phyloP scores from a whole-genome alignment of 1,140 invertebrate species.

The Musca domestica region DNA sequence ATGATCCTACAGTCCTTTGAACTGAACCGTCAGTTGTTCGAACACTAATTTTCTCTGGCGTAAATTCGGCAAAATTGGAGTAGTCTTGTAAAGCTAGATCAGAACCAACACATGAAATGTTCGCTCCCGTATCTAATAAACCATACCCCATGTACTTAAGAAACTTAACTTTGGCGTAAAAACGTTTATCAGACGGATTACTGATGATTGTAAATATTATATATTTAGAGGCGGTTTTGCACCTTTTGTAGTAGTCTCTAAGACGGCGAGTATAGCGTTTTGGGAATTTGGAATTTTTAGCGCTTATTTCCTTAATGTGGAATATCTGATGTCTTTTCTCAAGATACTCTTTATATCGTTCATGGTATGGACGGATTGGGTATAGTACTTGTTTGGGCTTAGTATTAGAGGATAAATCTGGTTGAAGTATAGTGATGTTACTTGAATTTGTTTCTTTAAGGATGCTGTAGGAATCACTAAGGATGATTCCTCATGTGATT shows the following conservation, averaged over 20 bases:
- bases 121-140: neutral
- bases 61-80: neutral
- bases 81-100: neutral
- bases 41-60: neutral
- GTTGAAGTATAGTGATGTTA: neutral
- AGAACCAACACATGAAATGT: conserved; percentile 1
- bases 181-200: neutral
- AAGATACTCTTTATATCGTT: neutral
- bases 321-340: neutral
- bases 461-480: neutral
- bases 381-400: neutral
- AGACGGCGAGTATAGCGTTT: neutral
- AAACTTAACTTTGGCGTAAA: neutral
- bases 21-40: conserved; percentile 2
- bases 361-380: neutral
- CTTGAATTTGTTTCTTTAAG: neutral
- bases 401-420: neutral
- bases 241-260: neutral
- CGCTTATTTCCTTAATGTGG: neutral
- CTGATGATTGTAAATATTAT: neutral
- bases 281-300: neutral
- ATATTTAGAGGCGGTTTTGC: neutral
- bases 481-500: neutral
- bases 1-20: neutral
- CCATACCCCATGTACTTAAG: neutral